Evolutionary conservation across 2,113 vertebrate species (phyloP).

Genomic region (Phalacrocorax pelagicus): DNA sequence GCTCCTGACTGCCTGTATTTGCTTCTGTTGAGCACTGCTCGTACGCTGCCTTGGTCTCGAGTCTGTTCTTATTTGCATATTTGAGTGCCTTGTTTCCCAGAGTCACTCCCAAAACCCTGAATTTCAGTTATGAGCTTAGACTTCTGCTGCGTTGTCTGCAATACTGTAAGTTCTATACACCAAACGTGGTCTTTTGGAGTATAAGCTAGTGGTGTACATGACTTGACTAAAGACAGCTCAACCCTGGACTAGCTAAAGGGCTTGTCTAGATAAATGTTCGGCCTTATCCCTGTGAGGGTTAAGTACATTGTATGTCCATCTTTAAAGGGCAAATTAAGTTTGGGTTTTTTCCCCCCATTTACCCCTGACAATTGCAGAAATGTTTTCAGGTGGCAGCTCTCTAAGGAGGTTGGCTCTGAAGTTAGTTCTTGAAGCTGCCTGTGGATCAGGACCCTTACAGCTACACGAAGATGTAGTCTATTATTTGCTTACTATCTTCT

Average conservation of each 20-base stretch:
- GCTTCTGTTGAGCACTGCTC: background rate
- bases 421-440: background rate
- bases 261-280: background rate
- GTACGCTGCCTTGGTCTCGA: fast-evolving
- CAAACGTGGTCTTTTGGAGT: fast-evolving
- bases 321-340: background rate
- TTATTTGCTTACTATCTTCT: background rate
- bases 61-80: background rate
- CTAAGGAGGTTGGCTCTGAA: background rate
- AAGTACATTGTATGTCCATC: background rate
- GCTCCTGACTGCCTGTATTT: background rate
- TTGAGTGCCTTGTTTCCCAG: background rate
- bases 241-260: background rate
- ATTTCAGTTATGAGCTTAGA: background rate
- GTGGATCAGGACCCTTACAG: background rate
- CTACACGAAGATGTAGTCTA: background rate
- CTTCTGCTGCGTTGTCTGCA: background rate
- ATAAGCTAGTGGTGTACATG: background rate
- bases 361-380: background rate
- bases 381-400: background rate
- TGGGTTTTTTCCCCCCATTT: background rate
- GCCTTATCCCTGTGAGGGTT: background rate
- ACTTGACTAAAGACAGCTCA: background rate
- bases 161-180: background rate
- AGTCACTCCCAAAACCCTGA: background rate